Evolutionary conservation across 2,888 invertebrate genomes (phyloP).

Genomic region (Aphodius granarius): DNA sequence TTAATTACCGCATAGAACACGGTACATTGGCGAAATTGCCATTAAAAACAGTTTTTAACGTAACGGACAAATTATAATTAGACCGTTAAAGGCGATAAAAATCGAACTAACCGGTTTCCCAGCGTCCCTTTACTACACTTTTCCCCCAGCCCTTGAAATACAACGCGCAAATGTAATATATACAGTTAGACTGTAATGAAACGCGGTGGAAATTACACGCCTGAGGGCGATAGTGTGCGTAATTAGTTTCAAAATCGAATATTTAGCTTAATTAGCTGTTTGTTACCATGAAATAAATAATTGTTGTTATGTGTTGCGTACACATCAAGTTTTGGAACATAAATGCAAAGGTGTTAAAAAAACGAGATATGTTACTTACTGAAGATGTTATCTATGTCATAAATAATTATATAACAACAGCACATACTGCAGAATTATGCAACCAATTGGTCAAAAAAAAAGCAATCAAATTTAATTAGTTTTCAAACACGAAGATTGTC

Average conservation of each 20-base stretch:
- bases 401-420: too few relatives aligned
- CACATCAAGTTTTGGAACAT: too few relatives aligned
- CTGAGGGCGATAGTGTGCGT: background rate
- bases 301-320: too few relatives aligned
- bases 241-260: background rate
- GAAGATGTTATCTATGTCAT: too few relatives aligned
- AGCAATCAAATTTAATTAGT: background rate
- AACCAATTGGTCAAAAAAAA: background rate
- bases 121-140: background rate
- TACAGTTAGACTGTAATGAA: background rate
- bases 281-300: too few relatives aligned
- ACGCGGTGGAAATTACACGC: background rate
- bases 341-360: too few relatives aligned
- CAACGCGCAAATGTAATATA: background rate
- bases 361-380: too few relatives aligned
- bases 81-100: background rate
- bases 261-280: background rate
- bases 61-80: background rate
- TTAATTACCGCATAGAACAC: background rate
- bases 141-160: background rate
- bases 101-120: background rate
- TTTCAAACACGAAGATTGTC: background rate
- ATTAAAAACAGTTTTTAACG: background rate
- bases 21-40: background rate
- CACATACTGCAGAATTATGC: too few relatives aligned